Evolutionary conservation across 2,888 invertebrate genomes (phyloP), one percentile per base, ranked within the genome.

Genomic region (Tetranychus truncatus): DNA sequence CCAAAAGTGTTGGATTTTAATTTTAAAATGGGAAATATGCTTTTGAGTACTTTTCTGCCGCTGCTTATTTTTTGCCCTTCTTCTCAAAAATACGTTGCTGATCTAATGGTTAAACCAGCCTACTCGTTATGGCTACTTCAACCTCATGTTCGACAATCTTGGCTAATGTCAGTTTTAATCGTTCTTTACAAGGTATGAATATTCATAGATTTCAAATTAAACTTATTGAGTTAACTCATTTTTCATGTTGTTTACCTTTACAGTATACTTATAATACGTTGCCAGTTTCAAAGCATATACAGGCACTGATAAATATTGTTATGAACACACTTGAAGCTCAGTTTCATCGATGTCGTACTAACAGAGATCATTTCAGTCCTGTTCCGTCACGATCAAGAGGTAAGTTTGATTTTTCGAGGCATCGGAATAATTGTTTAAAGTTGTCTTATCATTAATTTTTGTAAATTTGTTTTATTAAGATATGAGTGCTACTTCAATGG

Each of bases 1-100:
- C 94, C 96, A 0, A 93, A 80, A 80, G 83, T 99, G 15, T 82
- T 99, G 81, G 99, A 99, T 83, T 92, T 94, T 82, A 99, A 99
- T 84, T 92, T 95, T 82, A 85, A 90, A 78, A 92, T 99, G 86
- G 96, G 96, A 0, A 90, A 90, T 79, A 87, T 89, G 76, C 87
- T 99, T 74, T 87, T 96, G 7, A 90, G 92, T 8, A 91, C 92
- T 0, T 45, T 72, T n/a, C 89, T 92, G 0, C 87, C 85, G 66
- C 85, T 93, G 74, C 85, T 94, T 74, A 88, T 91, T 78, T 92
- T 91, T 82, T 88, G 90, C 74, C 91, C 93, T 0, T 90, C 91
- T 77, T 91, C 91, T 0, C 89, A 85, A 80, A 77, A 76, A 65
- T 84, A 85, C 78, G 84, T 85, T 74, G 84, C 84, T 77, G 86